A percentile compares a stretch with the other conserved stretches of the same genome.
Conservation (phyloP, 2,888 invertebrate species). For the Acrocyrtus sp. region DNA sequence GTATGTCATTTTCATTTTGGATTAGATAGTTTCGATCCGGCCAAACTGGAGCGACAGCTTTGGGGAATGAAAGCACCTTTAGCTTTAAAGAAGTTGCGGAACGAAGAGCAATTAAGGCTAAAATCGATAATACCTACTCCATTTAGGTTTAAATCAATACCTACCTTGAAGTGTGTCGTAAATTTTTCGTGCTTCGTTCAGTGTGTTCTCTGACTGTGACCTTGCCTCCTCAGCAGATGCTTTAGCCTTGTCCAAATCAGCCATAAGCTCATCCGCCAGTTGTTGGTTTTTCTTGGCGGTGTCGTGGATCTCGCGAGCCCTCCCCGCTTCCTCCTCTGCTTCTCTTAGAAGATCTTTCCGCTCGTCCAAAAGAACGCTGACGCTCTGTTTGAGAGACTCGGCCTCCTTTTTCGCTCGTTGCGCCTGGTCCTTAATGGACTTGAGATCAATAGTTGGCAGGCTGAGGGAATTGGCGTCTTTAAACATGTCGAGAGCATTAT, state of each 20-base stretch:
- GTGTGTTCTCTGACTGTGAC: conserved; percentile 82
- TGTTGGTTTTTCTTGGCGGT: conserved; percentile 77
- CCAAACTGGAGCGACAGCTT: too few relatives aligned
- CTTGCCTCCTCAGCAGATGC: conserved; percentile 86
- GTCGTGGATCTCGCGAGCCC: conserved; percentile 68
- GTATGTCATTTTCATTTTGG: too few relatives aligned
- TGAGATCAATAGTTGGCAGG: conserved; percentile 81
- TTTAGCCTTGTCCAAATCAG: conserved; percentile 80
- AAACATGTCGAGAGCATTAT: conserved; percentile 82
- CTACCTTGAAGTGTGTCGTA: conserved; percentile 77
- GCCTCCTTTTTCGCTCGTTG: conserved; percentile 77
- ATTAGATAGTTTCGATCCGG: too few relatives aligned
- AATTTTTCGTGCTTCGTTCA: conserved; percentile 83
- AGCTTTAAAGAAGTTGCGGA: too few relatives aligned
- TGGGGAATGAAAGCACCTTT: conserved; percentile 9
- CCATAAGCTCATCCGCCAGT: conserved; percentile 80
- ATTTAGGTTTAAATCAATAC: too few relatives aligned
- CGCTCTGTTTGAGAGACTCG: conserved; percentile 56
- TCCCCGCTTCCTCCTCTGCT: conserved; percentile 74
- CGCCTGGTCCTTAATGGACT: conserved; percentile 76
- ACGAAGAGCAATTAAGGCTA: too few relatives aligned
- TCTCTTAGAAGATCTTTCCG: conserved; percentile 68
- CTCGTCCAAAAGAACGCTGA: conserved; percentile 33
- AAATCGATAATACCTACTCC: too few relatives aligned
- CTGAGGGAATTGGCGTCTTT: conserved; percentile 82